These are phyloP conservation scores for Salpingus planirostris DNA, from an alignment of 2,888 invertebrate species.

Conservation along the genomic window DNA sequence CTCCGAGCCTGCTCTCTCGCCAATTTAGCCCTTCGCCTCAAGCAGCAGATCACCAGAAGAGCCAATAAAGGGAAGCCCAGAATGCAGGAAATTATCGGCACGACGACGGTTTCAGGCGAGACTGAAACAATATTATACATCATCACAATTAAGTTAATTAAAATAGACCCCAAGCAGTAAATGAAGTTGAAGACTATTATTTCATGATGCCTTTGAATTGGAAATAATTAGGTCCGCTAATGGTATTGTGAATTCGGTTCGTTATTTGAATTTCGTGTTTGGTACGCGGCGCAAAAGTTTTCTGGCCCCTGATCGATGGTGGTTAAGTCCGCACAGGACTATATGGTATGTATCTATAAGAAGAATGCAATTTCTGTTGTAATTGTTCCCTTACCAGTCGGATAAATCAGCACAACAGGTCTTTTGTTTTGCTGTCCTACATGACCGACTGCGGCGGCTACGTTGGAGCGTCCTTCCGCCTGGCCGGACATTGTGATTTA, in stretches of 20 bases:
- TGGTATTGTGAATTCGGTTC: too few species aligned
- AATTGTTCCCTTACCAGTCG: constrained; percentile 55
- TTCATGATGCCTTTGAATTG: background rate
- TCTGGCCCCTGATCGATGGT: too few species aligned
- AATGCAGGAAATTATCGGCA: constrained; percentile 83
- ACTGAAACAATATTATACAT: constrained; percentile 62
- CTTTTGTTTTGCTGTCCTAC: constrained; percentile 54
- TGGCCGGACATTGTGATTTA: constrained; percentile 15
- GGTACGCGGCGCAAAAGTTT: too few species aligned
- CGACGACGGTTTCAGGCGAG: constrained; percentile 78
- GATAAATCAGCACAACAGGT: constrained; percentile 63
- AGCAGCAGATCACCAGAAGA: constrained; percentile 77
- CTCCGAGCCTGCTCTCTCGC: constrained; percentile 75
- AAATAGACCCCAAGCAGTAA: too few species aligned
- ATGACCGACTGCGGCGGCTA: constrained; percentile 16
- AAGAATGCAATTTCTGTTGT: too few species aligned
- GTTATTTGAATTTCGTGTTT: too few species aligned
- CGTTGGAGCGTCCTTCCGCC: constrained; percentile 13
- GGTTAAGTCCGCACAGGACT: too few species aligned
- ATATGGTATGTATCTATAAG: too few species aligned
- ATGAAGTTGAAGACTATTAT: too few species aligned
- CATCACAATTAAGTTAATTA: too few species aligned
- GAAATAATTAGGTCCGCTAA: background rate
- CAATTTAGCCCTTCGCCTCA: constrained; percentile 72
- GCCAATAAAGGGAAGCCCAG: constrained; percentile 82